phyloP scores from a whole-genome alignment of 1,140 invertebrate species.

The Drosophila persimilis region DNA sequence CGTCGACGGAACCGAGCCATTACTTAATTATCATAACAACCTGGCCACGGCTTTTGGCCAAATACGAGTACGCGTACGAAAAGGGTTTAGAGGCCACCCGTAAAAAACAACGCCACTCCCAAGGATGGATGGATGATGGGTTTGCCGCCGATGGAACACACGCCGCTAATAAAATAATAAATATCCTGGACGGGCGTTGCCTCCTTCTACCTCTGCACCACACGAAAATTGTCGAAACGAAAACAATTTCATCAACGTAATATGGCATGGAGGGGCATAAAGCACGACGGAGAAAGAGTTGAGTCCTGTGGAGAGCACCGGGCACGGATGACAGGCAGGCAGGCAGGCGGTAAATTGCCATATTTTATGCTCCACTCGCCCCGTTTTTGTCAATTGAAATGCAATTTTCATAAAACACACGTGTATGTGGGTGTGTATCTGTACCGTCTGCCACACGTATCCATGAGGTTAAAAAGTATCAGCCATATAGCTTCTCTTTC shows the following conservation, averaged over 20 bases:
- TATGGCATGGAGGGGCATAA: conserved; percentile 49
- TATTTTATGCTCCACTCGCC: conserved; percentile 68
- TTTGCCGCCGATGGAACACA: conserved; percentile 46
- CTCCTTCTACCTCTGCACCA: conserved; percentile 19
- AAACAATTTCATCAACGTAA: conserved; percentile 77
- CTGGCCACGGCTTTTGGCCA: conserved; percentile 49
- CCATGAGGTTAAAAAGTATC: conserved; percentile 48
- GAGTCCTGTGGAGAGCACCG: conserved; percentile 6
- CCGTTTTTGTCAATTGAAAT: conserved; percentile 73
- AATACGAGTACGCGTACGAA: conserved; percentile 25
- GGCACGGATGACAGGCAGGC: conserved; percentile 1
- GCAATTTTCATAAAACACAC: conserved; percentile 80
- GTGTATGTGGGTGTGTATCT: conserved; percentile 27
- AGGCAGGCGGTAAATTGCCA: conserved; percentile 58
- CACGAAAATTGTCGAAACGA: conserved; percentile 64
- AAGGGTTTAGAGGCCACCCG: conserved; percentile 51
- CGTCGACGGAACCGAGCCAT: conserved; percentile 57
- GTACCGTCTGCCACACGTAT: conserved; percentile 26
- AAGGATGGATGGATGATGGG: conserved; percentile 12
- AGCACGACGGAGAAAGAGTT: conserved; percentile 56
- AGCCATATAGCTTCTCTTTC: conserved; percentile 26
- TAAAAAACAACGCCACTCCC: conserved; percentile 69
- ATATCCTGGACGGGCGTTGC: conserved; percentile 58
- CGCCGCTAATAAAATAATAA: conserved; percentile 81
- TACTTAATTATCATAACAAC: conserved; percentile 78